Conservation (phyloP, 2,797 vertebrate genomes). For the Choloepus didactylus region DNA sequence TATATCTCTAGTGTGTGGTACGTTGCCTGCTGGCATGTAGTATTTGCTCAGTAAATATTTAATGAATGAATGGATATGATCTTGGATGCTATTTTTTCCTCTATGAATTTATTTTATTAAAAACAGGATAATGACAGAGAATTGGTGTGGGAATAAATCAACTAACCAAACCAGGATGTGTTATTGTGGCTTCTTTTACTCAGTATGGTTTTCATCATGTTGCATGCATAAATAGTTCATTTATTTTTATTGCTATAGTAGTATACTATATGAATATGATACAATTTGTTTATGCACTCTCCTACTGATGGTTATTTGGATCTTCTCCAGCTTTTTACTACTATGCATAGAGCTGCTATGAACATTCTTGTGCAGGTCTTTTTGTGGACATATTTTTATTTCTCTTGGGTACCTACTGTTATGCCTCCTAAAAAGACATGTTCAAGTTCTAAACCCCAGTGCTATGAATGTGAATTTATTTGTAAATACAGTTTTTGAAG, state of each 20-base stretch:
- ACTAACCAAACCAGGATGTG: background rate
- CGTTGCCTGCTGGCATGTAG: background rate
- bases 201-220: background rate
- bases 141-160: slow-evolving; percentile 3
- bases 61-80: slow-evolving; percentile 13
- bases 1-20: background rate
- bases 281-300: background rate
- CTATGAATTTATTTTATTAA: slow-evolving; percentile 43
- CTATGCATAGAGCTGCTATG: background rate
- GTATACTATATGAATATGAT: background rate
- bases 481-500: no score
- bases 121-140: background rate
- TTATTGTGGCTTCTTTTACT: background rate
- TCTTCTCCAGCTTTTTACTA: background rate
- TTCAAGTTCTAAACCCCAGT: no score
- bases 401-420: background rate
- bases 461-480: no score
- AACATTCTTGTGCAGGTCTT: background rate
- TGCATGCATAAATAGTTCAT: background rate
- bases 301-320: background rate
- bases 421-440: no score
- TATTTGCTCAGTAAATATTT: background rate
- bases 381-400: slow-evolving; percentile 38
- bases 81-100: slow-evolving; percentile 9
- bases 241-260: background rate